Evolutionary conservation across 2,888 invertebrate genomes (phyloP).

Genomic region (Galerucella pusilla): DNA sequence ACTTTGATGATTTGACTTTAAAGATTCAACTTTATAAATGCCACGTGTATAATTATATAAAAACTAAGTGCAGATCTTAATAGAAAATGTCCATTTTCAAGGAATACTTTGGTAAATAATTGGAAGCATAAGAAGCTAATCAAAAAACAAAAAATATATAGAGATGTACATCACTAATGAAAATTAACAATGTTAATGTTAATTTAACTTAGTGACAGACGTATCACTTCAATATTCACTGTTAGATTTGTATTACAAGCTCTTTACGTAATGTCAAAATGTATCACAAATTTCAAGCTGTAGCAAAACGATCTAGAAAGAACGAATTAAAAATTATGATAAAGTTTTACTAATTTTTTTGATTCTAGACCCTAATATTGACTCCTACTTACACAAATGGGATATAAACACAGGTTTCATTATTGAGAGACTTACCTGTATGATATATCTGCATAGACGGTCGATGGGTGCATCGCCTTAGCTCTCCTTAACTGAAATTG

Average conservation of each 20-base stretch:
- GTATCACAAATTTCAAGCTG: background rate
- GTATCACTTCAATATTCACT: background rate
- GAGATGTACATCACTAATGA: conserved; percentile 63
- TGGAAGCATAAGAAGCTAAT: conserved; percentile 42
- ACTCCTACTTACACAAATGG: background rate
- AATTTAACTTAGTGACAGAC: background rate
- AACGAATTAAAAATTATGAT: background rate
- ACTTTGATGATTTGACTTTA: background rate
- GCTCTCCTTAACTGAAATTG: no score
- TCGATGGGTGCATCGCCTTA: no score
- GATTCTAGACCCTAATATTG: background rate
- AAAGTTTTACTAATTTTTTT: no score
- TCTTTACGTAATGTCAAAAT: background rate
- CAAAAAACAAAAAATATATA: conserved; percentile 1
- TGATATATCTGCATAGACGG: no score
- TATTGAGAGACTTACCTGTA: no score
- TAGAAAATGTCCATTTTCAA: conserved; percentile 52
- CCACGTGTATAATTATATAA: conserved; percentile 34
- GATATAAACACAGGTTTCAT: background rate
- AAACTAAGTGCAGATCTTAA: conserved; percentile 41
- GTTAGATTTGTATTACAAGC: no score
- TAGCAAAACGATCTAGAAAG: no score
- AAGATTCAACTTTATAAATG: conserved; percentile 37
- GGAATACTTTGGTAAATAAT: conserved; percentile 59
- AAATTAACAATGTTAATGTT: background rate